Conservation (phyloP, 2,797 vertebrate genomes). For the Chrysocyon brachyurus region DNA sequence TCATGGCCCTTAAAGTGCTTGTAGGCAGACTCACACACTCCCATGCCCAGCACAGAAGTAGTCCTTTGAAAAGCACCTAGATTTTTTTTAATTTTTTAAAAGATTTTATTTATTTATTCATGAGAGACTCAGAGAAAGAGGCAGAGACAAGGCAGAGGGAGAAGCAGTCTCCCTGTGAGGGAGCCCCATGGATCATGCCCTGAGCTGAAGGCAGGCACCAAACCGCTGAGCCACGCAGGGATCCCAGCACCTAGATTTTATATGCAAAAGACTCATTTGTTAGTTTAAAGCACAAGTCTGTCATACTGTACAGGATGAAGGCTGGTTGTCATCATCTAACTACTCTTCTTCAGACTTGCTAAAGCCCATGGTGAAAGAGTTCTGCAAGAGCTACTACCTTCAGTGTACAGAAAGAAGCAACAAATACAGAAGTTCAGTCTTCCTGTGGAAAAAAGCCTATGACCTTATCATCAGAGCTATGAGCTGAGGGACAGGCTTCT, state of each 20-base stretch:
- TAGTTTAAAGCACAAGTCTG: not conserved
- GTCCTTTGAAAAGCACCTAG: not conserved
- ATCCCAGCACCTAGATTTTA: not conserved
- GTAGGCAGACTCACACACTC: not conserved
- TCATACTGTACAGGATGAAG: not conserved
- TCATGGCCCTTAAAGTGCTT: not conserved
- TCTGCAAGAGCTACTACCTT: not conserved
- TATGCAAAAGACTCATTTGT: not conserved
- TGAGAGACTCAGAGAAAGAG: too few species aligned
- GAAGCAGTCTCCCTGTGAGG: too few species aligned
- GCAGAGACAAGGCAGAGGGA: too few species aligned
- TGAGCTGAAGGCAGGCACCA: too few species aligned
- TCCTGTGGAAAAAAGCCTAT: not conserved
- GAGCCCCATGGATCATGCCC: too few species aligned
- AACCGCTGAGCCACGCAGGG: too few species aligned
- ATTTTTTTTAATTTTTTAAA: not conserved
- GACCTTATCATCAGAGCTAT: not conserved
- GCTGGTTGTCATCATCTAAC: not conserved
- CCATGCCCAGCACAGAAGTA: not conserved
- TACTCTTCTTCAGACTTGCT: not conserved
- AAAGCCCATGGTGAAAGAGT: not conserved
- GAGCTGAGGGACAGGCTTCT: not conserved
- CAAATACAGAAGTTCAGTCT: not conserved
- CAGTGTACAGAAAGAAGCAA: not conserved
- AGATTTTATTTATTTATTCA: too few species aligned